These are phyloP conservation scores for Anas acuta DNA, from an alignment of 2,797 vertebrate species.

Conservation along the genomic window DNA sequence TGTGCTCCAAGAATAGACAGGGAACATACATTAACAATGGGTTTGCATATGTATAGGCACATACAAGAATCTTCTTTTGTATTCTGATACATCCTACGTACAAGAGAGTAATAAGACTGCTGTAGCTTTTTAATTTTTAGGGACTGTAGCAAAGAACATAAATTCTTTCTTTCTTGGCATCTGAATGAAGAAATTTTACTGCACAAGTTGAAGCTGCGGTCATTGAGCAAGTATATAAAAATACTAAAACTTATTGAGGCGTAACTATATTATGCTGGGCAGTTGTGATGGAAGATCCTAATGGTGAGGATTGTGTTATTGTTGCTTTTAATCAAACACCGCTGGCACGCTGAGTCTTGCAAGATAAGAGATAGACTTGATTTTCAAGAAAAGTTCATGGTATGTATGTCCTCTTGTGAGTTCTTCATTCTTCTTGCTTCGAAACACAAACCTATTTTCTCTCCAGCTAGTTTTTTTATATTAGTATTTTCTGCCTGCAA, in stretches of 20 bases:
- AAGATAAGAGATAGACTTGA: neutral
- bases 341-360: neutral
- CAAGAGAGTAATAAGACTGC: neutral
- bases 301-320: neutral
- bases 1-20: neutral
- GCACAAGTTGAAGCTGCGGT: neutral
- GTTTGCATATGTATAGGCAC: neutral
- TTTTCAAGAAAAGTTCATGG: neutral
- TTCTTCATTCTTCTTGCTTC: conserved; percentile 6
- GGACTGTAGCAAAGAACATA: neutral
- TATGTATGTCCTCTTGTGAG: neutral
- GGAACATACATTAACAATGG: neutral
- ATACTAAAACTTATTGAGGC: neutral
- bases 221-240: neutral
- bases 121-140: neutral
- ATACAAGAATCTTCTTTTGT: neutral
- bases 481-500: neutral
- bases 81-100: neutral
- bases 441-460: neutral
- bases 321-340: neutral
- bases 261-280: neutral
- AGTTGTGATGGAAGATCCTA: neutral
- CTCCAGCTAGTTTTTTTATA: neutral
- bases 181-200: neutral
- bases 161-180: neutral